A percentile compares a stretch with the other conserved stretches of the same genome.
Conservation (phyloP, 2,888 invertebrate species). For the Ganaspis brasiliensis region DNA sequence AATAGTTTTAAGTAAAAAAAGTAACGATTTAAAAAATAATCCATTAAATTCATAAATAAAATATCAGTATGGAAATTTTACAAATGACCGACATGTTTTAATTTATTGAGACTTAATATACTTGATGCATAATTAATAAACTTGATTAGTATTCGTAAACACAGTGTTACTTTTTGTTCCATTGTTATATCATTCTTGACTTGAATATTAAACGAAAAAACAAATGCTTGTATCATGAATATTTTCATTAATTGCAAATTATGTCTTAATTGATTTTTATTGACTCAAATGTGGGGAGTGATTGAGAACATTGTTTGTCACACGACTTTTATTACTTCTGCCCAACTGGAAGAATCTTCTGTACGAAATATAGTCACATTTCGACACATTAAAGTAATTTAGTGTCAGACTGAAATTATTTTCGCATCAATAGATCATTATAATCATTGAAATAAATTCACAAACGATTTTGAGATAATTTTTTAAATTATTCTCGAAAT, state of each 20-base stretch:
- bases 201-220: constrained; percentile 10
- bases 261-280: constrained; percentile 7
- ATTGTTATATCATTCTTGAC: constrained; percentile 1
- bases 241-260: background rate
- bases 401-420: no score
- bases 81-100: no score
- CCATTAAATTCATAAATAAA: no score
- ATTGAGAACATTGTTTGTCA: background rate
- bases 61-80: no score
- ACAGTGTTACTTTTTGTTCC: background rate
- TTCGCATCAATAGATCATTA: no score
- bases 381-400: background rate
- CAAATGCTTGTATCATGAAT: background rate
- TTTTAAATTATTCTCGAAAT: no score
- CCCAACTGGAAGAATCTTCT: background rate
- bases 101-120: background rate
- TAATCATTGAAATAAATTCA: no score
- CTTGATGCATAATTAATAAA: background rate
- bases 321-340: background rate
- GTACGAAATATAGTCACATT: background rate
- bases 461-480: no score
- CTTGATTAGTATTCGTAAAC: background rate
- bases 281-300: background rate
- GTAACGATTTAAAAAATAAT: no score
- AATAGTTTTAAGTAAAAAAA: no score